phyloP scores from a whole-genome alignment of 2,113 vertebrate species.

The Cebus imitator region DNA sequence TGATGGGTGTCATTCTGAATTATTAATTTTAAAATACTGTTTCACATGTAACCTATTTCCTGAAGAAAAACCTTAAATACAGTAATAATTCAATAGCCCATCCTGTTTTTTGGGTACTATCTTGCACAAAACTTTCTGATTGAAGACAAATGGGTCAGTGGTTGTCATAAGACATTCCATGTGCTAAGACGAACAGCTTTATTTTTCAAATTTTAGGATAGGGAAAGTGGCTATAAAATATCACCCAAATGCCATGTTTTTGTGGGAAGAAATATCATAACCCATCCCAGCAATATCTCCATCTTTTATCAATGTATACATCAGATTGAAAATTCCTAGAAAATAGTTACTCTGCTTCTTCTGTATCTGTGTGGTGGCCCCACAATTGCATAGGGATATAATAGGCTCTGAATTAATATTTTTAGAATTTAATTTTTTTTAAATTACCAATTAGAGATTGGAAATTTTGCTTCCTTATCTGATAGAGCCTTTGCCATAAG shows the following conservation, averaged over 20 bases:
- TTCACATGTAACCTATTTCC: constrained; percentile 39
- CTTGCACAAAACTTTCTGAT: constrained; percentile 18
- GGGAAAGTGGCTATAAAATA: not conserved
- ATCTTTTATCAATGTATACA: not conserved
- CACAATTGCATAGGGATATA: not conserved
- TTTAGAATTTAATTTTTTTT: not conserved
- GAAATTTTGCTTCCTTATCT: not conserved
- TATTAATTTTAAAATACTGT: constrained; percentile 12
- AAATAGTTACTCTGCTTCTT: not conserved
- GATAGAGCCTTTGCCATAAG: not conserved
- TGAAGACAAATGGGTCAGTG: constrained; percentile 13
- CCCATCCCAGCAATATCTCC: not conserved
- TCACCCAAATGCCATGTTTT: not conserved
- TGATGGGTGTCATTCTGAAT: constrained; percentile 22
- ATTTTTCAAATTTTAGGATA: constrained; percentile 29
- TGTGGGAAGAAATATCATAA: not conserved
- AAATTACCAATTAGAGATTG: not conserved
- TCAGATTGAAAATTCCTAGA: not conserved
- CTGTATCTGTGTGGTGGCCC: not conserved
- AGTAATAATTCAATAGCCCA: not conserved
- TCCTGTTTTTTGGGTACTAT: not conserved
- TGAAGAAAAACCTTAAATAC: not conserved
- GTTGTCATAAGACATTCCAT: not conserved
- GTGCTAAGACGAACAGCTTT: not conserved
- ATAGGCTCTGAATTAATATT: not conserved